phyloP scores from a whole-genome alignment of 2,113 vertebrate genomes.

The Callithrix jacchus region DNA sequence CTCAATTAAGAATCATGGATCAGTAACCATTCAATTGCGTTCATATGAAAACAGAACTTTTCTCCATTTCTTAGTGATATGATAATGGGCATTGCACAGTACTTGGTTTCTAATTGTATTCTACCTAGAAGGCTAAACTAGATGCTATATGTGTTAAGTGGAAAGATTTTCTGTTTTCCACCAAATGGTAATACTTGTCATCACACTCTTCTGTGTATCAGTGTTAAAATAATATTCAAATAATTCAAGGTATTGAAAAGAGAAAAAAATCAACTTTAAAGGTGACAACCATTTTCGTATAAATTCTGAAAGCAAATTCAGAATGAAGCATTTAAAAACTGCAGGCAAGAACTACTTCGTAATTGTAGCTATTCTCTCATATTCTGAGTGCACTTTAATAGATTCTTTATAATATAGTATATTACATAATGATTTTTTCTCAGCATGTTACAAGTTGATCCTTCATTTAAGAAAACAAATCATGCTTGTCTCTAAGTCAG shows the following conservation, averaged over 20 bases:
- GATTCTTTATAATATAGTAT: conserved; percentile 67
- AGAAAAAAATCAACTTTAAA: conserved; percentile 32
- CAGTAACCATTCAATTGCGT: conserved; percentile 61
- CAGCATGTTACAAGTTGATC: conserved; percentile 55
- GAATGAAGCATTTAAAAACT: conserved; percentile 60
- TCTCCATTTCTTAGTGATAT: conserved; percentile 68
- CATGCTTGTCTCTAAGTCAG: conserved; percentile 59
- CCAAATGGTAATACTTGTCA: conserved; percentile 57
- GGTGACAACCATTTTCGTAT: conserved; percentile 48
- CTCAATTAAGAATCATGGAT: conserved; percentile 73
- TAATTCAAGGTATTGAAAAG: conserved; percentile 62
- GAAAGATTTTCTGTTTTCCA: conserved; percentile 59
- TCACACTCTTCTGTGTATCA: conserved; percentile 22
- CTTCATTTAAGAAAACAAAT: conserved; percentile 77
- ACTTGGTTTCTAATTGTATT: conserved; percentile 77
- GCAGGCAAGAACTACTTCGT: conserved; percentile 41
- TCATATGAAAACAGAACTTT: conserved; percentile 74
- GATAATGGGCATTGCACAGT: conserved; percentile 52
- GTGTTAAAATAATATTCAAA: conserved; percentile 30
- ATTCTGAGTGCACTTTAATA: conserved; percentile 64
- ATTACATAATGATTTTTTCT: conserved; percentile 69
- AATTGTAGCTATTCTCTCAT: conserved; percentile 22
- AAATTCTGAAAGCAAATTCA: conserved; percentile 70
- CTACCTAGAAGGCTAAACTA: conserved; percentile 69
- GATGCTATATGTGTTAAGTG: conserved; percentile 47